Base-by-base conservation (phyloP, 2,888 invertebrate species). In the Agrotis clavis region DNA sequence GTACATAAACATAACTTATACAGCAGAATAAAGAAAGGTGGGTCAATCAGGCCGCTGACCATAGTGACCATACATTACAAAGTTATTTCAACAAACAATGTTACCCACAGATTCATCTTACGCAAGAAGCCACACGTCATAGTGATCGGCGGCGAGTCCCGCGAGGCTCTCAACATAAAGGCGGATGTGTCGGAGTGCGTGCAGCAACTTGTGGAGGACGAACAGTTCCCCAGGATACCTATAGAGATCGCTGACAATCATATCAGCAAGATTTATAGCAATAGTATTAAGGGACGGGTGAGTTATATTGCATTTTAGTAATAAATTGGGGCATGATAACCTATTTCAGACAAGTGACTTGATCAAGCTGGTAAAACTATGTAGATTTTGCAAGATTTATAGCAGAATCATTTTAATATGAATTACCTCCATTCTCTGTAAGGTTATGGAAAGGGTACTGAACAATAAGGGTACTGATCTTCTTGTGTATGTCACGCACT, bases 211-310 rank as follows among this genome's bases (percentile, higher is more conserved):
- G 97, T 97, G 0, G 98, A 98, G 54, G 98, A 98, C 70, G 99
- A 99, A 69, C 98, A 99, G 92, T 98, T 99, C 90, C 98, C 99
- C 0, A 94, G 97, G 4, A 98, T 99, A 77, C 97, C 97, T 59
- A 98, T 99, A 0, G 99, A 99, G 94, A 98, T 99, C 67, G 97
- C 99, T 14, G 99, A 99, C 91, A 99, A 99, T 88, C 99, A 99
- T 89, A 96, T 99, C 69, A 98, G 99, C 69, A 98, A 98, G 93
- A 97, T 99, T 47, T 99, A 98, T 92, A 98, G 99, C 74, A 99
- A 98, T 90, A 99, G 99, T 30, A 98, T 98, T 83, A 98, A 98
- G 88, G 99, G 99, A 59, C 94, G 97, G 92, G 97, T 97, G 85
- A 90, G 94, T 89, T 68, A n/a, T 19, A 6, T 21, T n/a, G 45